These are phyloP conservation scores for Mus pahari DNA, from an alignment of 2,113 vertebrate genomes.

Conservation along the genomic window DNA sequence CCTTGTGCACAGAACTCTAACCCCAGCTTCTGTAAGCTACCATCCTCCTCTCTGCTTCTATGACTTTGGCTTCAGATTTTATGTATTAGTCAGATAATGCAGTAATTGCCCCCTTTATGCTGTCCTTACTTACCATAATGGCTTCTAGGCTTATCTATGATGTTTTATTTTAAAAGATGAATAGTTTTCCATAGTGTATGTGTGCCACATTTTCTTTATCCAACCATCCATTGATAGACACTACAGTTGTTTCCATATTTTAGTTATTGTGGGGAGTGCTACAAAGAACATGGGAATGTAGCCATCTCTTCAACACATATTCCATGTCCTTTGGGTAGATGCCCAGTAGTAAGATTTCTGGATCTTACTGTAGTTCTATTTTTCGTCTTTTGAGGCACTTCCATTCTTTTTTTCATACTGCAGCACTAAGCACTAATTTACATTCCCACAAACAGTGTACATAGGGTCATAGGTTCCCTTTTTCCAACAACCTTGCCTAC, in stretches of 20 bases:
- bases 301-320: not conserved
- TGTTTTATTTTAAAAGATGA: not conserved
- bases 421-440: not conserved
- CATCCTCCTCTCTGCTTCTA: not conserved
- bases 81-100: not conserved
- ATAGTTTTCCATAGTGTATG: not conserved
- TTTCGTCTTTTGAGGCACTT: not conserved
- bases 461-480: not conserved
- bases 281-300: not conserved
- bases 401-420: not conserved
- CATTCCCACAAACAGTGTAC: not conserved
- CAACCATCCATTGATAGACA: not conserved
- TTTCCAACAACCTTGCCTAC: not conserved
- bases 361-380: constrained; percentile 10
- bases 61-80: not conserved
- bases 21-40: not conserved
- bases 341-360: not conserved
- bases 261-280: not conserved
- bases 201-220: not conserved
- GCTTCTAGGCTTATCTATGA: not conserved
- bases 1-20: not conserved
- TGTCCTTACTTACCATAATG: not conserved
- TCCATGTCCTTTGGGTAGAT: not conserved
- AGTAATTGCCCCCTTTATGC: not conserved
- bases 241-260: not conserved